Evolutionary conservation across 2,888 invertebrate species (phyloP).

Genomic region (Cantharis rustica): DNA sequence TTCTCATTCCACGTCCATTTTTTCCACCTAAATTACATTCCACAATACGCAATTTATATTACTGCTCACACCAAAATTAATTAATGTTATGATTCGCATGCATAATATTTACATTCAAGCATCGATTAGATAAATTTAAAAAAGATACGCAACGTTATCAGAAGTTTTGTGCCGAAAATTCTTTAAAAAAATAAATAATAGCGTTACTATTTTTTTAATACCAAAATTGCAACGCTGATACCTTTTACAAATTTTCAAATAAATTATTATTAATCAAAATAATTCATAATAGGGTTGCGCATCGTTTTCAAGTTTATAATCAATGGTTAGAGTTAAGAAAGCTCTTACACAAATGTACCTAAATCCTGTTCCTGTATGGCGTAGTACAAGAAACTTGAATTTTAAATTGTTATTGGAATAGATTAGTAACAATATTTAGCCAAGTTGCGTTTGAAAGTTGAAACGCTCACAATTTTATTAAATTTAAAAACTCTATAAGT

Average conservation of each 20-base stretch:
- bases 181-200: too few species aligned
- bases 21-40: constrained; percentile 61
- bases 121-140: background rate
- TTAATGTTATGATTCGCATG: background rate
- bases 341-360: background rate
- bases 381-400: too few species aligned
- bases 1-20: constrained; percentile 68
- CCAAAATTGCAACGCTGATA: too few species aligned
- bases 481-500: background rate
- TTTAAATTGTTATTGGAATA: too few species aligned
- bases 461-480: background rate
- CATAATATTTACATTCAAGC: background rate
- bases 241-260: too few species aligned
- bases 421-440: too few species aligned
- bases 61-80: background rate
- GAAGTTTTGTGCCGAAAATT: too few species aligned
- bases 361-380: background rate
- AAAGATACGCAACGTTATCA: background rate
- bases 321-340: background rate
- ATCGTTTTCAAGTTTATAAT: background rate
- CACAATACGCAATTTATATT: background rate
- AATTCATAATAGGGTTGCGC: too few species aligned
- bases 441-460: too few species aligned
- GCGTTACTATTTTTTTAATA: too few species aligned
- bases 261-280: too few species aligned